Conservation (phyloP, 2,888 invertebrate genomes). For the Eutolmus rufibarbis region DNA sequence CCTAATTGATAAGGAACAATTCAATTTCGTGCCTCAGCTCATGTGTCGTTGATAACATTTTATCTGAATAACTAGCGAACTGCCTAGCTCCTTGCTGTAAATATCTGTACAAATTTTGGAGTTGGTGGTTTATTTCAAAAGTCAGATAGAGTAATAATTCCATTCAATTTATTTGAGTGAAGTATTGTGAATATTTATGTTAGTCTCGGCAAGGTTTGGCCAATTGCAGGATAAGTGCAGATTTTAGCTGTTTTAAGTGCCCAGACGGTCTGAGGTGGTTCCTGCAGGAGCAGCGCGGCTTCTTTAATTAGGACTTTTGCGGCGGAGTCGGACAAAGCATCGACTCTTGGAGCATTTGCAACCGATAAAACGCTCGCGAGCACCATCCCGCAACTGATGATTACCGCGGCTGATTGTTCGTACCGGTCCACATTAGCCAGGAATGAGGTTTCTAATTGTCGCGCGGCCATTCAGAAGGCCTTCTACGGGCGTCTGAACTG, state of each 20-base stretch:
- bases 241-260: not conserved
- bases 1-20: no score
- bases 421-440: slow-evolving; percentile 37
- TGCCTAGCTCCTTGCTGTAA: no score
- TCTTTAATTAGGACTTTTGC: not conserved
- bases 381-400: not conserved
- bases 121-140: no score
- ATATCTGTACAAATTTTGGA: no score
- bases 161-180: no score
- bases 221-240: not conserved
- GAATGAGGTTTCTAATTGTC: slow-evolving; percentile 40
- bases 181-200: no score
- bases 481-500: slow-evolving; percentile 2
- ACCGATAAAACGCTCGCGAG: not conserved
- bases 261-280: not conserved
- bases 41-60: no score
- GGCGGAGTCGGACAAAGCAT: not conserved
- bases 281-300: not conserved
- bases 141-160: no score
- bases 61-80: no score
- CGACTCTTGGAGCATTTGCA: not conserved
- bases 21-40: no score
- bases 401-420: not conserved
- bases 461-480: not conserved
- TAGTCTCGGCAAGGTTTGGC: not conserved